Base-by-base conservation (phyloP, 2,888 invertebrate genomes). In the Orthonevra nobilis region DNA sequence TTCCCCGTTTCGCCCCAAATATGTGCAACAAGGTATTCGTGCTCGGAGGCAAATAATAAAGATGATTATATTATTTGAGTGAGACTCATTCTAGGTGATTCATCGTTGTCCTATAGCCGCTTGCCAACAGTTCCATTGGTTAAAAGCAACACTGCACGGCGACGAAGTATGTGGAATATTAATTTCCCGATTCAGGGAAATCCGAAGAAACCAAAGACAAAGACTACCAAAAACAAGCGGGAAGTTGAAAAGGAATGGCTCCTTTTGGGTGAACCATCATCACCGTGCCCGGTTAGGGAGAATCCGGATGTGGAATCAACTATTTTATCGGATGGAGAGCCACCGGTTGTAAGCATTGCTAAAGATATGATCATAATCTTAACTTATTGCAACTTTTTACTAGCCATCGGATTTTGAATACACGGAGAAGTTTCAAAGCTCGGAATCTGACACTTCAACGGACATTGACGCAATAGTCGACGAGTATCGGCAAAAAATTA, bases 391-490 rank as follows among this genome's bases (percentile, higher is more conserved):
- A 14, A 30, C 10, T 23, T 20, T 14, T 15, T 58, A 72, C 10
- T 15, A 87, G 87, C 86, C 85, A 23, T 87, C 88, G 0, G 87
- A 87, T 82, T 87, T 88, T 73, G 88, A 87, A 44, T 87, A 86
- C 20, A 84, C 87, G 0, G 87, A 88, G n/a, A 86, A 86, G 58
- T 86, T 86, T 40, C 92, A 90, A 14, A 91, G 91, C 81, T 92
- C 92, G n/a, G 92, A 92, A 74, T 92, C 92, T 17, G 92, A 92
- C 79, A 93, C 92, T 81, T 93, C 93, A 0, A 94, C 94, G 1
- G 94, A 94, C 83, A 94, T 94, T 60, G 94, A 94, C 85, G 93
- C 93, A 0, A 93, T 93, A 10, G 94, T 94, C 0, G 93, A 94
- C 84, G 94, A 94, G 85, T 94, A 94, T 84, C 91, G 92, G 72